Base-by-base conservation (phyloP, 2,888 invertebrate genomes). In the Mimas tiliae region DNA sequence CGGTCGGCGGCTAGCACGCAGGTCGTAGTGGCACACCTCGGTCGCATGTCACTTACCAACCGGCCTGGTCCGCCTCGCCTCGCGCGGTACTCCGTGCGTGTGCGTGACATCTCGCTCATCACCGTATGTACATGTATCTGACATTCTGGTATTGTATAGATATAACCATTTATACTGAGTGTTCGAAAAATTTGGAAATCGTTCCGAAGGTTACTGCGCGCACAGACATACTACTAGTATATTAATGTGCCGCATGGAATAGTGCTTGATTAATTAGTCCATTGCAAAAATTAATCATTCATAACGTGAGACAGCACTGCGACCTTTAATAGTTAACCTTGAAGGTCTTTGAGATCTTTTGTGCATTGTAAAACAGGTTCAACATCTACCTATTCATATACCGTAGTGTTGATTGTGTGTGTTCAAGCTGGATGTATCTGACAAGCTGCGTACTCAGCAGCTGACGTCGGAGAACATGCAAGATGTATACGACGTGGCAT, bases 21-120 rank as follows among this genome's bases (percentile, higher is more conserved):
- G 83, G 98, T 98, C 65, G 95, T 98, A 75, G 97, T 99, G 51
- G 98, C 98, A 16, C 98, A 98, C 94, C 95, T 99, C 72, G 99
- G 99, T 50, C 96, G 97, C 84, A 98, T 98, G 85, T 95, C 96
- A 34, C 91, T 96, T 33, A 51, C 80, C 86, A 89, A 89, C 86
- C 78, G 78, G 71, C 87, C 90, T 78, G 86, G 94, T 77, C 89
- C 90, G 78, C 86, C 89, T 67, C 71, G 65, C 55, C 77, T 74
- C 81, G 82, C 89, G 71, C 75, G 84, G 73, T 97, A 96, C 86
- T 90, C 91, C 66, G 94, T 98, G 68, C 96, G 96, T 82, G 95
- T 98, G 42, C 94, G 96, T 33, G 97, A 98, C 86, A 98, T 98
- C 95, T 98, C 98, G 85, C 91, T 98, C 38, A 98, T 96, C 82